Evolutionary conservation across 2,888 invertebrate species (phyloP), one percentile per base, ranked within the genome.

Genomic region (Cerceris ruficornis): DNA sequence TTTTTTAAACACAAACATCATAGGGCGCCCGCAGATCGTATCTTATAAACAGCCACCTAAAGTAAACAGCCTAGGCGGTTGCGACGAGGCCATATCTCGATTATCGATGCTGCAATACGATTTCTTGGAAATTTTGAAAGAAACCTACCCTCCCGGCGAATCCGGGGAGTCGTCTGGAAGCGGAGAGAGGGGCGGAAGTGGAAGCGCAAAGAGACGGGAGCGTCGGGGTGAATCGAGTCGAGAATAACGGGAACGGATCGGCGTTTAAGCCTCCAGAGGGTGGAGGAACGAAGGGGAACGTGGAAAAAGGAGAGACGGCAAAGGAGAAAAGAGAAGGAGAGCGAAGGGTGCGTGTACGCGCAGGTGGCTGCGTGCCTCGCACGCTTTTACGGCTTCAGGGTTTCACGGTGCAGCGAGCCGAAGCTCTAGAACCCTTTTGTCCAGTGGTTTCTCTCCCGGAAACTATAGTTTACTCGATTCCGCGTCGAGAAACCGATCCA

Each of bases 191-290:
- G 8, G 14, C 7, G 2, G 8, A 49, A 61, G 61, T 49, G 15
- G 66, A 17, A 46, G 39, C n/a, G 46, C 17, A 28, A 17, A 11
- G 66, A 14, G 57, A 61, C 14, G 52, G 7, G 17, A 17, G 55
- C 28, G 64, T 58, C 14, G 41, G 58, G 7, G 70, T 58, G 70
- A 70, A 70, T 70, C 58, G 42, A 50, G 13, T 5, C 42, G 17
- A 1, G 57, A 15, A 41, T 39, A n/a, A 60, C 11, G 49, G 42
- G 49, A 50, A 55, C 9, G 55, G 55, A 28, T 15, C 17, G 46
- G 11, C n/a, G 43, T 14, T 73, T 57, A 17, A 42, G 28, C 42
- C 43, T 46, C 13, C 39, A 58, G 39, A 39, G 39, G 54, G 11
- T 8, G 8, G 52, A 7, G 14, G n/a, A 14, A 13, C 1, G n/a